These are phyloP conservation scores for Tachystola acroxantha DNA, from an alignment of 2,888 invertebrate species.

Conservation along the genomic window DNA sequence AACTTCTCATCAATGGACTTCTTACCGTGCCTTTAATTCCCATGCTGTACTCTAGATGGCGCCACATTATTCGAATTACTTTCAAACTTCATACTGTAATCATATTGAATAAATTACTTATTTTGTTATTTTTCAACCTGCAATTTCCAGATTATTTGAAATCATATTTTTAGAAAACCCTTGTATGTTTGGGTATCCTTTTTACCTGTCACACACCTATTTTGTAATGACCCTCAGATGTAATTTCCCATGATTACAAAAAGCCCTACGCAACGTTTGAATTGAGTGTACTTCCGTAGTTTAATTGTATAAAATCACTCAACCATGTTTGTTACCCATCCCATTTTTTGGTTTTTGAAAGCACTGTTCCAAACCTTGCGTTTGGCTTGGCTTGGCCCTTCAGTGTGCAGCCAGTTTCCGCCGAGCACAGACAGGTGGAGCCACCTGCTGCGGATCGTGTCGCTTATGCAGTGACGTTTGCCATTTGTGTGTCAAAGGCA, in stretches of 20 bases:
- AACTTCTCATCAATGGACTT: not conserved
- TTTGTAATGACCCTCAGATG: slow-evolving; percentile 18
- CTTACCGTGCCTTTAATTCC: slow-evolving; percentile 8
- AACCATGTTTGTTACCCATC: slow-evolving; percentile 62
- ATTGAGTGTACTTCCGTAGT: slow-evolving; percentile 48
- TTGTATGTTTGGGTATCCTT: no score
- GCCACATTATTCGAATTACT: no score
- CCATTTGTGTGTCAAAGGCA: slow-evolving; percentile 54
- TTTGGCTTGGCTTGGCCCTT: slow-evolving; percentile 48
- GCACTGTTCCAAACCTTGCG: slow-evolving; percentile 39
- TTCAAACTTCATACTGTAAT: no score
- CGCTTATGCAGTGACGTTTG: slow-evolving; percentile 51
- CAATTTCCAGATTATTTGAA: slow-evolving; percentile 4
- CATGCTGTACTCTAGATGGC: slow-evolving; percentile 37
- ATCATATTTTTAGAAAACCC: no score
- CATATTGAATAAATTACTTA: no score
- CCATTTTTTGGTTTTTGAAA: slow-evolving; percentile 45
- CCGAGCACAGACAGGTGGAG: slow-evolving; percentile 62
- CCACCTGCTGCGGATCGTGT: slow-evolving; percentile 44
- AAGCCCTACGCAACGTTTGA: slow-evolving; percentile 39
- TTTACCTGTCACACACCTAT: slow-evolving; percentile 8
- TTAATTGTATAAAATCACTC: slow-evolving; percentile 52
- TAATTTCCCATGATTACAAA: slow-evolving; percentile 37
- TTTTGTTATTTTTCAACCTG: no score
- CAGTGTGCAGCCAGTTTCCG: slow-evolving; percentile 53